A percentile compares a stretch with the other conserved stretches of the same genome.
phyloP scores from a whole-genome alignment of 2,888 invertebrate species.

The Drosophila falleni region DNA sequence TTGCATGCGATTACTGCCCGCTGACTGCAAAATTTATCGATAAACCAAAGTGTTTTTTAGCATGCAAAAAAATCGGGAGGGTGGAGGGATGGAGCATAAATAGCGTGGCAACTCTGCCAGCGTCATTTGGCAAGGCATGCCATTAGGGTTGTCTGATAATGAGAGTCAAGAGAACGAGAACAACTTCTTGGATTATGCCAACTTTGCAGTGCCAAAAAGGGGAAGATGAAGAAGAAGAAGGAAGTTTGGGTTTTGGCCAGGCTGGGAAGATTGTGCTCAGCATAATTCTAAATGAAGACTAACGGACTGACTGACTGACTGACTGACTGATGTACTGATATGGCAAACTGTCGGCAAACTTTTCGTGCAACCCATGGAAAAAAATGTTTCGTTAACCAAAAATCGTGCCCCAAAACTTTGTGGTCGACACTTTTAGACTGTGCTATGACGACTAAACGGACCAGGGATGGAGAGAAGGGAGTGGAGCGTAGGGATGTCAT shows the following conservation, averaged over 20 bases:
- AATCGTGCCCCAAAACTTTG: constrained; percentile 80
- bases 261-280: constrained; percentile 45
- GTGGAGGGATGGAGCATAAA: constrained; percentile 9
- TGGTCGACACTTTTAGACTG: constrained; percentile 60
- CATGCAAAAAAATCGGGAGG: constrained; percentile 23
- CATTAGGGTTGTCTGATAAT: constrained; percentile 44
- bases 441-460: constrained; percentile 33
- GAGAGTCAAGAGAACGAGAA: constrained; percentile 20
- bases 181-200: constrained; percentile 49
- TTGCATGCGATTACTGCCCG: not conserved
- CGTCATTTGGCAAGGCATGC: constrained; percentile 28
- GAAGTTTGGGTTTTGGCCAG: constrained; percentile 1
- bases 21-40: constrained; percentile 15
- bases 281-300: constrained; percentile 57
- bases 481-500: constrained; percentile 31
- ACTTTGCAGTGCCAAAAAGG: constrained; percentile 45
- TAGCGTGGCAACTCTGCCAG: constrained; percentile 37
- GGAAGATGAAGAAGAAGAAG: not conserved
- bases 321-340: constrained; percentile 14
- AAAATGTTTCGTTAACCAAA: constrained; percentile 75
- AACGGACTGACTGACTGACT: constrained; percentile 6
- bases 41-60: constrained; percentile 17
- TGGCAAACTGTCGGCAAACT: constrained; percentile 40
- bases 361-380: constrained; percentile 60
- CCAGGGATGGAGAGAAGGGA: not conserved